phyloP scores from a whole-genome alignment of 1,140 invertebrate genomes.

The Venustaconcha ellipsiformis region DNA sequence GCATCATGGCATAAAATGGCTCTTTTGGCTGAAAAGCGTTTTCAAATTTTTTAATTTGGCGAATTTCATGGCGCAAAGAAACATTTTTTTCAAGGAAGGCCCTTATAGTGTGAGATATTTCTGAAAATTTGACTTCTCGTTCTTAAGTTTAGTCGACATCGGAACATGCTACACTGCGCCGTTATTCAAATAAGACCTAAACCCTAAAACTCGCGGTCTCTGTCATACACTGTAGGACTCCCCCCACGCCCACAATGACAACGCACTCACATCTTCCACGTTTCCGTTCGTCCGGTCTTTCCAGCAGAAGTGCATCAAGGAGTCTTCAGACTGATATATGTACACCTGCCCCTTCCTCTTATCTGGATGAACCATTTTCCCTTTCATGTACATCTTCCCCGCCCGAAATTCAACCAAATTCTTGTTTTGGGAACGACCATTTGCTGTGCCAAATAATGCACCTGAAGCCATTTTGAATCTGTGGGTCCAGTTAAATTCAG shows the following conservation, averaged over 20 bases:
- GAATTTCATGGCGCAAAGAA: too few species aligned
- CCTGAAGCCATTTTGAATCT: conserved; percentile 57
- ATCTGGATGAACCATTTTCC: conserved; percentile 94
- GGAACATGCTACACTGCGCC: not conserved
- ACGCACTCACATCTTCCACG: conserved; percentile 79
- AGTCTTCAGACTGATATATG: conserved; percentile 94
- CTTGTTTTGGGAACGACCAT: conserved; percentile 83
- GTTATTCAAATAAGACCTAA: not conserved
- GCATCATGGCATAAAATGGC: too few species aligned
- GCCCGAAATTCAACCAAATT: conserved; percentile 96
- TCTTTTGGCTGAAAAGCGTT: too few species aligned
- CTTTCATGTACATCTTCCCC: conserved; percentile 96
- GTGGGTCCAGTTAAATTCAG: not conserved
- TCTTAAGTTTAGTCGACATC: not conserved
- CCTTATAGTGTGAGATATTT: too few species aligned
- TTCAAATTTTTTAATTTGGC: too few species aligned
- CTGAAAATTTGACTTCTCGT: too few species aligned
- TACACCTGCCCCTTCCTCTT: conserved; percentile 95
- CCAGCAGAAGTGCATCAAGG: conserved; percentile 98
- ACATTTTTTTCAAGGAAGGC: too few species aligned
- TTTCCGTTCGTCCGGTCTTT: conserved; percentile 87
- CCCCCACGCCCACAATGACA: conserved; percentile 14
- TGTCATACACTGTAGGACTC: too few species aligned
- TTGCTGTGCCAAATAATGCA: conserved; percentile 73
- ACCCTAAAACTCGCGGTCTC: too few species aligned